Evolutionary conservation across 1,140 invertebrate species (phyloP).

Genomic region (Drosophila dunni): DNA sequence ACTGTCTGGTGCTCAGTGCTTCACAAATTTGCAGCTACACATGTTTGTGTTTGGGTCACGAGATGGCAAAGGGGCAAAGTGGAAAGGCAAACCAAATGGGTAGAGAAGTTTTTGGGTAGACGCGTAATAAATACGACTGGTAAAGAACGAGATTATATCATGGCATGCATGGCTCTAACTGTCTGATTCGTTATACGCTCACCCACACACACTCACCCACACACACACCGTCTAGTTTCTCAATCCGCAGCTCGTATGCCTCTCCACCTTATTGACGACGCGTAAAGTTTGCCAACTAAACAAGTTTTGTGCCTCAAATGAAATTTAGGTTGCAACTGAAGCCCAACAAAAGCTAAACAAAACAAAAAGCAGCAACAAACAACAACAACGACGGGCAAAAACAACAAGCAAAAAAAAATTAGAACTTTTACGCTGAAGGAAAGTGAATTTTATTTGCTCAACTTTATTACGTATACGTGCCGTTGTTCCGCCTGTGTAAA

Average conservation of each 20-base stretch:
- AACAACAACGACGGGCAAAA: conserved; percentile 29
- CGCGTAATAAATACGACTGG: conserved; percentile 70
- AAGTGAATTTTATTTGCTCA: conserved; percentile 83
- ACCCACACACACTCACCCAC: conserved; percentile 3
- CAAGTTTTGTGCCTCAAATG: conserved; percentile 82
- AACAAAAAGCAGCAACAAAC: conserved; percentile 56
- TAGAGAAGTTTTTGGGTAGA: conserved; percentile 27
- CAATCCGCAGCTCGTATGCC: conserved; percentile 33
- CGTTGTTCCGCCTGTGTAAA: conserved; percentile 77
- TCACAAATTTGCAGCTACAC: conserved; percentile 39
- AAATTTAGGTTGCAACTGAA: conserved; percentile 83
- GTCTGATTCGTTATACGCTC: conserved; percentile 46
- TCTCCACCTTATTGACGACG: conserved; percentile 74
- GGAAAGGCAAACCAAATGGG: neutral
- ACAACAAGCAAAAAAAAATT: conserved; percentile 57
- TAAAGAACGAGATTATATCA: conserved; percentile 70
- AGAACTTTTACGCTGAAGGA: conserved; percentile 78
- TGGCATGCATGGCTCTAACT: conserved; percentile 69
- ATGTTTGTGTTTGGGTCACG: conserved; percentile 27
- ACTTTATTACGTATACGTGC: conserved; percentile 83
- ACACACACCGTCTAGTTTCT: neutral
- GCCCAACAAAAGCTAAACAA: conserved; percentile 79
- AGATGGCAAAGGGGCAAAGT: neutral
- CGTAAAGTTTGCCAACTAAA: conserved; percentile 83
- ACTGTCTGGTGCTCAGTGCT: conserved; percentile 1